phyloP scores from a whole-genome alignment of 2,797 vertebrate species.

The Eurystomus glaucurus region DNA sequence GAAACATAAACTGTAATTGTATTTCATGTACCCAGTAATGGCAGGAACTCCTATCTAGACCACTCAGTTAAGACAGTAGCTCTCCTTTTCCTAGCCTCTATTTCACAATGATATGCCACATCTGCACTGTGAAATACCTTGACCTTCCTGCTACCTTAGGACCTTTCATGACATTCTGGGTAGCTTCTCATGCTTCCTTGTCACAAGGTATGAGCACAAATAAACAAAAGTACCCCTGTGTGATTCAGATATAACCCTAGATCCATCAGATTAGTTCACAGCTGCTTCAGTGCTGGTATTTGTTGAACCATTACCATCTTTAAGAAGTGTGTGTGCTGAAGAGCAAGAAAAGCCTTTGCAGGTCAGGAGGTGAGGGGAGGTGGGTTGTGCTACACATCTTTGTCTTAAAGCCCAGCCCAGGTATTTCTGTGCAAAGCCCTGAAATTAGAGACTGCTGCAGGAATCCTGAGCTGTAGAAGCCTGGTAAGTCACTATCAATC shows the following conservation, averaged over 20 bases:
- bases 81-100: background rate
- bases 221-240: accelerated
- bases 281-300: background rate
- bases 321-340: background rate
- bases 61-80: background rate
- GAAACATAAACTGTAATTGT: background rate
- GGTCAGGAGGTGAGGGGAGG: accelerated
- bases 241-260: background rate
- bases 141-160: background rate
- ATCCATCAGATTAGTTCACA: background rate
- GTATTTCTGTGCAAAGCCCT: background rate
- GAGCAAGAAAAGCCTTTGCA: background rate
- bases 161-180: background rate
- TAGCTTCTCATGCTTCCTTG: background rate
- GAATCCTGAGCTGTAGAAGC: background rate
- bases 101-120: background rate
- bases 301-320: background rate
- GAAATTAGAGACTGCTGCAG: background rate
- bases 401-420: background rate
- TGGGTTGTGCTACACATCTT: background rate
- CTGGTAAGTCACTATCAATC: background rate
- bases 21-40: accelerated
- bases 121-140: background rate
- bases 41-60: background rate
- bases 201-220: background rate